Conservation (phyloP, 2,113 vertebrate genomes). For the Oncorhynchus masou region DNA sequence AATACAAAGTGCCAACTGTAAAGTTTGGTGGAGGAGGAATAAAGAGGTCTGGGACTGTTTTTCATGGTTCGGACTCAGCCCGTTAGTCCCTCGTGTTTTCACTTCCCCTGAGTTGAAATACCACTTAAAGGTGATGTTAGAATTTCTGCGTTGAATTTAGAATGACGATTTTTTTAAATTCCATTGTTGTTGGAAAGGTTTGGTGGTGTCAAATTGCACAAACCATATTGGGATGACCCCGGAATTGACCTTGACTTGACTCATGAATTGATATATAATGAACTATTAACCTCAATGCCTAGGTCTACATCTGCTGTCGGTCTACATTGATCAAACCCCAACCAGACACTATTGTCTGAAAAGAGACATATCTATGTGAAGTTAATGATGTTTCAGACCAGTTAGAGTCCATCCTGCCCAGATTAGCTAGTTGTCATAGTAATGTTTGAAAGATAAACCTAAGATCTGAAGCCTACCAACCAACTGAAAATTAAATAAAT, state of each 20-base stretch:
- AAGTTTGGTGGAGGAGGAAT: no score
- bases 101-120: conserved; percentile 27
- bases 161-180: neutral
- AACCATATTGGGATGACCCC: conserved; percentile 33
- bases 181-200: neutral
- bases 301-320: no score
- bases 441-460: no score
- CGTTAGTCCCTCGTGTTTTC: neutral
- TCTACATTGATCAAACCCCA: neutral
- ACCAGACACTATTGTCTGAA: neutral
- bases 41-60: no score
- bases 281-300: neutral
- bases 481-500: no score
- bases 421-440: no score
- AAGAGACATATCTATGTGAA: no score
- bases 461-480: no score
- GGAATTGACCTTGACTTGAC: conserved; percentile 28
- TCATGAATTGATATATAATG: conserved; percentile 6
- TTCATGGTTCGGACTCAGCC: no score
- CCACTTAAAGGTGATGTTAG: neutral
- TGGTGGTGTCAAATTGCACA: neutral
- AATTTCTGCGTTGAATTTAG: neutral
- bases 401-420: no score
- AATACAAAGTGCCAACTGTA: no score
- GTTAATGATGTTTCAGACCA: no score